Conservation (phyloP, 2,113 vertebrate genomes). For the Patagioenas fasciata region DNA sequence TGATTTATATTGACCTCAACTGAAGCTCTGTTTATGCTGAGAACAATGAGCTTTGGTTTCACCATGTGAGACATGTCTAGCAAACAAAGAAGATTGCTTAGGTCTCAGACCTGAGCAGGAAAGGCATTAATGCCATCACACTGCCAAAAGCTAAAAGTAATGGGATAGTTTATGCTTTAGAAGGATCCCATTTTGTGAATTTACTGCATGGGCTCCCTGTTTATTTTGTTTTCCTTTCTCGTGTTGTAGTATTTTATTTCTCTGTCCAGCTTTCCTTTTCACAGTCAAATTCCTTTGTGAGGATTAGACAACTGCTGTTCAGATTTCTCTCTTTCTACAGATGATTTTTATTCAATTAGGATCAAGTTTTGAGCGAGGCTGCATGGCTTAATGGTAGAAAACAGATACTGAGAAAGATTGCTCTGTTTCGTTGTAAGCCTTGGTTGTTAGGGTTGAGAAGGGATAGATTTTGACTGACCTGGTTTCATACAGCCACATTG, state of each 20-base stretch:
- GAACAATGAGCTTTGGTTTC: background rate
- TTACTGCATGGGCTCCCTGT: background rate
- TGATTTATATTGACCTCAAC: background rate
- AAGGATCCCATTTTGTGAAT: constrained; percentile 11
- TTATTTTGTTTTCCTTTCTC: background rate
- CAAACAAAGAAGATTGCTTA: background rate
- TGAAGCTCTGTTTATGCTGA: background rate
- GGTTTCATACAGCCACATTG: background rate
- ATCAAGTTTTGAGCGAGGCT: background rate
- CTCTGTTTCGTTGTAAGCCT: background rate
- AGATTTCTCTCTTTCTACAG: background rate
- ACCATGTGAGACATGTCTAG: background rate
- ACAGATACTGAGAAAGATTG: background rate
- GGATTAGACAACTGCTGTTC: background rate
- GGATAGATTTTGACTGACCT: background rate
- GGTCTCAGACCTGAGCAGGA: background rate
- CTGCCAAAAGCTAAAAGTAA: background rate
- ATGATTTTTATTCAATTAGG: background rate
- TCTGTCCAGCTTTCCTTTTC: background rate
- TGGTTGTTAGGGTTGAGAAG: background rate
- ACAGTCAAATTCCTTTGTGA: background rate
- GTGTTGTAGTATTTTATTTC: background rate
- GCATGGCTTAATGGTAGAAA: background rate
- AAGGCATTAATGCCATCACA: background rate
- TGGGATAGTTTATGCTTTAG: background rate